Base-by-base conservation (phyloP, 2,797 vertebrate species). In the Anguilla megastoma region DNA sequence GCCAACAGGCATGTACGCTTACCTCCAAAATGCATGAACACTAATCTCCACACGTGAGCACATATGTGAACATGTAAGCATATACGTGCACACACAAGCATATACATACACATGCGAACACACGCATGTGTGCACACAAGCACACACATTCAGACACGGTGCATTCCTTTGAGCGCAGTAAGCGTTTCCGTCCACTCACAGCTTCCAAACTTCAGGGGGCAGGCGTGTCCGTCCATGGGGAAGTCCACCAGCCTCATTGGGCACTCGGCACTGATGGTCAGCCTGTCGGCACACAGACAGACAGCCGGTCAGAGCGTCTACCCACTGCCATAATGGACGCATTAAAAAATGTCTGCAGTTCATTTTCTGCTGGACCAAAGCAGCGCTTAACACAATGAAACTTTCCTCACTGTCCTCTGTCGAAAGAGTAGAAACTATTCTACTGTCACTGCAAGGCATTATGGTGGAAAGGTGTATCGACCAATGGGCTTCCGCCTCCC, bases 191-290 rank as follows among this genome's bases (percentile, higher is more conserved):
- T 58, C 86, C 83, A 98, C 98, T 98, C 96, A 99, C 98, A 99
- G 95, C 98, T 99, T 93, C 98, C 98, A 95, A 99, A 99, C 95
- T 98, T 99, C 91, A 99, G 97, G 87, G 98, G 98, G 89, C 98
- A 99, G 36, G 98, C 98, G 89, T 99, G 98, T 90, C 97, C 98
- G 90, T 99, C 98, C 98, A 99, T 99, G 87, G 98, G 98, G 93
- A 99, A 99, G 95, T 99, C 95, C 95, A 99, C 97, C 71, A 99
- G 94, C 95, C 97, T 98, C 98, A 99, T 99, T 87, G 98, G 98
- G 94, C 98, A 99, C 92, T 99, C 97, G 1, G 98, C 98, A 92
- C 95, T 99, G 92, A 99, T 99, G 88, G 98, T 99, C 94, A 99
- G 95, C 95, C 98, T 99, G 95, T 90, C 52, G 5, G 12, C 45